Evolutionary conservation across 2,888 invertebrate species (phyloP).

Genomic region (Drosophila acutilabella): DNA sequence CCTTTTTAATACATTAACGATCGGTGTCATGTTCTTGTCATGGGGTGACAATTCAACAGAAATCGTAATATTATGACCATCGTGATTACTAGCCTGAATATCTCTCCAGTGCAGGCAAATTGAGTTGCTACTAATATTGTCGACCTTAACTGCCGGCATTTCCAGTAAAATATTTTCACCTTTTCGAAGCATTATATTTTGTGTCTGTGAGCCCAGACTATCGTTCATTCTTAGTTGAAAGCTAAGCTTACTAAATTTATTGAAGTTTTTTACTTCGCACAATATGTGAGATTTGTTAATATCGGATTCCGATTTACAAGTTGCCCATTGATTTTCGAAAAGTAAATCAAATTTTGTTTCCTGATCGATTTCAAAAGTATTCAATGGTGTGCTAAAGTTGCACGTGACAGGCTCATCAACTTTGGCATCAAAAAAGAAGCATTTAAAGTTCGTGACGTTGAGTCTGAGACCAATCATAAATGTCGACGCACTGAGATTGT

Average conservation of each 20-base stretch:
- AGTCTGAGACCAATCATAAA: too few relatives aligned
- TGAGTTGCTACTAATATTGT: background rate
- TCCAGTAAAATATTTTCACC: background rate
- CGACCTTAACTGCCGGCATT: accelerated
- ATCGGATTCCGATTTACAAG: background rate
- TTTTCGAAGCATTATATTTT: accelerated
- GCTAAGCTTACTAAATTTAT: background rate
- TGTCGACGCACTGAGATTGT: too few relatives aligned
- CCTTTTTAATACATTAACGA: background rate
- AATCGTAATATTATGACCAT: slow-evolving; percentile 20
- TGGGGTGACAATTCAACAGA: background rate
- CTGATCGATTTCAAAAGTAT: background rate
- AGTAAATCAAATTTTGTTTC: background rate
- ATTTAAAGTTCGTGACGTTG: background rate
- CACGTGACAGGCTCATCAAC: background rate
- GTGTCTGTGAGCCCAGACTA: accelerated
- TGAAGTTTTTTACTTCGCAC: background rate
- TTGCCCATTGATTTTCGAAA: background rate
- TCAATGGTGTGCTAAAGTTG: background rate
- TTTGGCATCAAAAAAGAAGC: background rate
- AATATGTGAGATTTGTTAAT: background rate
- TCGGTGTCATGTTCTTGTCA: background rate
- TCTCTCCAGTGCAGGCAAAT: slow-evolving; percentile 18
- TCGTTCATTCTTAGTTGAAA: slow-evolving; percentile 22
- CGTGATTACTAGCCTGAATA: accelerated